Evolutionary conservation across 2,113 vertebrate genomes (phyloP).

Genomic region (Pomatostomus ruficeps): DNA sequence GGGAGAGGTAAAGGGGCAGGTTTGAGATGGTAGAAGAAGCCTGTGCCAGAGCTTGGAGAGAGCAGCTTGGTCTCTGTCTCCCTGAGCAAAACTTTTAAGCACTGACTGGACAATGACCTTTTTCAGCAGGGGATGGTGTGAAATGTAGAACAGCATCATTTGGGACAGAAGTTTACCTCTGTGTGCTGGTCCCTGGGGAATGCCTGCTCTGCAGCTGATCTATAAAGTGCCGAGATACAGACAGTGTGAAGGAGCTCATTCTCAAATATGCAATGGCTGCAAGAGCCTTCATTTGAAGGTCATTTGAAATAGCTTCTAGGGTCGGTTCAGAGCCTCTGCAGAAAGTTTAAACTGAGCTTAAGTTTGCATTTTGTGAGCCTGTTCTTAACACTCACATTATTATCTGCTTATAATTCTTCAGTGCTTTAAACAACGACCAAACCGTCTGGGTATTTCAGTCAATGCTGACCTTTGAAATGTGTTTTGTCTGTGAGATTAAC

Average conservation of each 20-base stretch:
- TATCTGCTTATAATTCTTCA: background rate
- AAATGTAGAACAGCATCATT: background rate
- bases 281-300: background rate
- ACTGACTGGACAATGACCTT: background rate
- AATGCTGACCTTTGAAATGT: background rate
- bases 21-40: background rate
- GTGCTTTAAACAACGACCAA: background rate
- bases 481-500: conserved; percentile 36
- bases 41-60: background rate
- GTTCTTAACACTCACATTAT: background rate
- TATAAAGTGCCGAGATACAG: background rate
- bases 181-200: background rate
- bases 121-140: background rate
- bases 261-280: conserved; percentile 36
- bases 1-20: background rate
- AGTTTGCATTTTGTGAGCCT: background rate
- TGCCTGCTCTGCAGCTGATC: background rate
- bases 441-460: background rate
- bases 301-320: background rate
- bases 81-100: background rate
- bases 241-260: background rate
- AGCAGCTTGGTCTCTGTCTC: background rate
- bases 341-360: background rate
- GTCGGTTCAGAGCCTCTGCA: background rate
- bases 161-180: background rate